Evolutionary conservation across 2,113 vertebrate species (phyloP).

Genomic region (Myiopsitta monachus): DNA sequence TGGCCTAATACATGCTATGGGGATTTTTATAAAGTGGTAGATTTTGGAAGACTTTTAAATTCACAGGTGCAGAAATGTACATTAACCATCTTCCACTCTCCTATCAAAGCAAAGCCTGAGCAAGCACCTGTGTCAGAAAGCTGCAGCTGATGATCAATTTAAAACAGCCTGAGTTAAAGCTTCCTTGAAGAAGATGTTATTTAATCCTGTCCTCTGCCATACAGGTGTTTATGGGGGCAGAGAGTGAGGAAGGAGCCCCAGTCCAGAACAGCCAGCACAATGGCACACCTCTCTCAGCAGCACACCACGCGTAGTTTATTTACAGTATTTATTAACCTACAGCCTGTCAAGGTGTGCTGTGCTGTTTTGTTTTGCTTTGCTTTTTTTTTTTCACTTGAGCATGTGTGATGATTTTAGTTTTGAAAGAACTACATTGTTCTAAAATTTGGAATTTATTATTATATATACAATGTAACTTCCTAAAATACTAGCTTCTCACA

Average conservation of each 20-base stretch:
- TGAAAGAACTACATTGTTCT: neutral
- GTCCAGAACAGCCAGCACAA: accelerated
- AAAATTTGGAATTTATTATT: neutral
- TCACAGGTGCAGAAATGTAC: neutral
- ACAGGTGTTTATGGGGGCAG: neutral
- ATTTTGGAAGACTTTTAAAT: neutral
- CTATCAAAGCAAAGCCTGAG: neutral
- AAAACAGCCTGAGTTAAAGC: neutral
- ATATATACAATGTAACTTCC: neutral
- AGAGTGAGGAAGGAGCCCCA: accelerated
- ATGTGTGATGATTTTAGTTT: neutral
- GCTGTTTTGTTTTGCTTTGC: neutral
- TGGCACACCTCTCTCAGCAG: neutral
- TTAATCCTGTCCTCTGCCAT: neutral
- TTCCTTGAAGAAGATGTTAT: neutral
- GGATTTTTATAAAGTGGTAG: neutral
- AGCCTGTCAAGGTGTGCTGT: neutral
- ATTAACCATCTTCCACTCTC: neutral
- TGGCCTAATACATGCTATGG: neutral
- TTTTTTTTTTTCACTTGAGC: neutral
- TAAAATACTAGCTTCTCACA: neutral
- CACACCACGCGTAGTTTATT: neutral
- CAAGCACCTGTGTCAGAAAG: neutral
- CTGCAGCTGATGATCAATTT: neutral
- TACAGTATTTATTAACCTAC: neutral